These are phyloP conservation scores for Caranx melampygus DNA, from an alignment of 2,113 vertebrate genomes.

Conservation along the genomic window DNA sequence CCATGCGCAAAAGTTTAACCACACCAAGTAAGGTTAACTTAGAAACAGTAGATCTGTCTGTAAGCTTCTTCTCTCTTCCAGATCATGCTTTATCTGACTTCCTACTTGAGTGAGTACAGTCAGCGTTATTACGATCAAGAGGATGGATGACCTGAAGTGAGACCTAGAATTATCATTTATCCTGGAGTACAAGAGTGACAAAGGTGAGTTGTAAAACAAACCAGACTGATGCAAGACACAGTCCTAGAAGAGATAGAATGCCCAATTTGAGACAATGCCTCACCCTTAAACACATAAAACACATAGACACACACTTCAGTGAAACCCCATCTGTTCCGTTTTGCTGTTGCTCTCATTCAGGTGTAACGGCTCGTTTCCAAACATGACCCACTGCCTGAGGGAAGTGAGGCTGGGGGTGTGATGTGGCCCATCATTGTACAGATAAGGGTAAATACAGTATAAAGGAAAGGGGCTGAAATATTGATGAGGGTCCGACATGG, in stretches of 20 bases:
- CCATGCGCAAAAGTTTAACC: no score
- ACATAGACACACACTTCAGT: slow-evolving; percentile 4
- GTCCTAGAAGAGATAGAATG: slow-evolving; percentile 26
- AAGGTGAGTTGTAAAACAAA: slow-evolving; percentile 39
- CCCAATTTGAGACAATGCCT: slow-evolving; percentile 15
- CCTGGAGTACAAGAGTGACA: background rate
- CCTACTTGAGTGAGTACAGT: no score
- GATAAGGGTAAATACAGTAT: slow-evolving; percentile 68
- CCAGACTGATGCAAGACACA: slow-evolving; percentile 29
- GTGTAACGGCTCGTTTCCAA: slow-evolving; percentile 32
- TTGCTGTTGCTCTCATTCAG: slow-evolving; percentile 39
- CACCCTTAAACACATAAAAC: slow-evolving; percentile 27
- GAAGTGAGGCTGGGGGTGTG: slow-evolving; percentile 41
- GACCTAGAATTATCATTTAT: background rate
- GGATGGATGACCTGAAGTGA: background rate
- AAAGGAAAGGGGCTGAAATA: slow-evolving; percentile 71
- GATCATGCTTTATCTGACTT: no score
- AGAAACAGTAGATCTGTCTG: no score
- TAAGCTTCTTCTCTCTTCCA: no score
- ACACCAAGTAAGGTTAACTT: no score
- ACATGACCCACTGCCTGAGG: slow-evolving; percentile 42
- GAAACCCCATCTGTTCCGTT: slow-evolving; percentile 35
- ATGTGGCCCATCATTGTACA: slow-evolving; percentile 49
- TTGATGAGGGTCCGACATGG: slow-evolving; percentile 70
- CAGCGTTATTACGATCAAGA: no score